Base-by-base conservation (phyloP, 2,797 vertebrate species). In the Poeciliopsis gracilis region DNA sequence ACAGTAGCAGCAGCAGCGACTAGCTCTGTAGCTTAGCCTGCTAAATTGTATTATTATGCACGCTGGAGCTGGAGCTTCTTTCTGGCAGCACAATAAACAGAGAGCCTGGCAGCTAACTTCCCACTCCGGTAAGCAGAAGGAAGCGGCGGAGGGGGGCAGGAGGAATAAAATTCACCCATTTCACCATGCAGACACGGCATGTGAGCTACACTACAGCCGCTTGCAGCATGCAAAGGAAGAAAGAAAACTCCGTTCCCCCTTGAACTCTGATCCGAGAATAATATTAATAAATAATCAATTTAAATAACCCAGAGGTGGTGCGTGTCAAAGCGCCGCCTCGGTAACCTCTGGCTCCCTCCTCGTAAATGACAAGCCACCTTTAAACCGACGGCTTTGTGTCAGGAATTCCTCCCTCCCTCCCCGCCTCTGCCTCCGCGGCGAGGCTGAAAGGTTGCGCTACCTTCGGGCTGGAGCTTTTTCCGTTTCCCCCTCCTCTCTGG, bases 351-450 rank as follows among this genome's bases (percentile, higher is more conserved):
- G 95, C 91, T 94, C 95, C 67, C 93, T 91, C 92, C 95, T 88
- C 94, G 95, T 92, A 94, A 95, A 95, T 96, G 97, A 96, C 97
- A 96, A 96, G 96, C 96, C 96, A 96, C 97, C 97, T 96, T 96
- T 88, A 93, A 96, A 95, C 96, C 96, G 96, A 92, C 90, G 93
- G 97, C 97, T 97, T 98, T 98, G 97, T 97, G 97, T 96, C 93
- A 95, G 91, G 84, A 90, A 90, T 88, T 87, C 81, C 69, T 87
- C 78, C 74, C 76, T 66, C 66, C 73, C 81, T 76, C 82, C 80
- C 79, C 84, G 43, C 72, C 74, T 73, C 88, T 89, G 87, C 89
- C 88, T 88, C 90, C 92, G 93, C 92, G 93, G 90, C 93, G 79
- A 92, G 88, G 90, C 85, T 87, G 93, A 92, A 94, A 95, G 88